Percentiles rank a stretch among this genome's conserved stretches.
Conservation (phyloP, 2,888 invertebrate genomes). For the Heliothis peltigera region DNA sequence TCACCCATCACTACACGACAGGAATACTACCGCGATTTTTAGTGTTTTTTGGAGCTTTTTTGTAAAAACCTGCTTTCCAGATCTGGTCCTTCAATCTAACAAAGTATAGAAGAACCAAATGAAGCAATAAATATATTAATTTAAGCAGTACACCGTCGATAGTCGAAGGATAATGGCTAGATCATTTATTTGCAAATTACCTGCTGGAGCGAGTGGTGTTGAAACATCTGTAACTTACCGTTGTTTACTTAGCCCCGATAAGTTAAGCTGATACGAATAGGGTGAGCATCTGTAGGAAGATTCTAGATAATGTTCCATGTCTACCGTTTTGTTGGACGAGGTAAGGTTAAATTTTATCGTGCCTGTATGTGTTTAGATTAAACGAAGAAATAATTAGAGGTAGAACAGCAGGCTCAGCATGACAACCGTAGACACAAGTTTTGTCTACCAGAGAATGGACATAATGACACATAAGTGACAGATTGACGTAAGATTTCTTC, state of each 20-base stretch:
- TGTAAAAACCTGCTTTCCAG: background rate
- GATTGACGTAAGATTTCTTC: too few relatives aligned
- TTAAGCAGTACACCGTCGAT: constrained; percentile 7
- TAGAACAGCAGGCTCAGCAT: too few relatives aligned
- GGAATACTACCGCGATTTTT: too few relatives aligned
- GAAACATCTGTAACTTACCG: constrained; percentile 63
- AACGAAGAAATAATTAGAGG: too few relatives aligned
- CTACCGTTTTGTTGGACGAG: constrained; percentile 18
- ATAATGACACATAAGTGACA: too few relatives aligned
- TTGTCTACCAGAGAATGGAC: too few relatives aligned
- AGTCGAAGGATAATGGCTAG: constrained; percentile 29
- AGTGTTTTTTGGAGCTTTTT: too few relatives aligned
- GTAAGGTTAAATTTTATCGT: background rate
- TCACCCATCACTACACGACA: too few relatives aligned
- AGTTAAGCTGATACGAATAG: constrained; percentile 50
- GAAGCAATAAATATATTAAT: constrained; percentile 11
- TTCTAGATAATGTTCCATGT: constrained; percentile 28
- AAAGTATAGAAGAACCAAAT: background rate
- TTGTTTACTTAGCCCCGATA: constrained; percentile 65
- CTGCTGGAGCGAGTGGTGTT: constrained; percentile 52
- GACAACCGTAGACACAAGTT: too few relatives aligned
- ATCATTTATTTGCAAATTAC: constrained; percentile 61
- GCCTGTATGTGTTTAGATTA: too few relatives aligned
- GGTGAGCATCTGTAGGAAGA: constrained; percentile 46
- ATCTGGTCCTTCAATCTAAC: background rate